Evolutionary conservation across 2,797 vertebrate genomes (phyloP).

Genomic region (Hybognathus amarus): DNA sequence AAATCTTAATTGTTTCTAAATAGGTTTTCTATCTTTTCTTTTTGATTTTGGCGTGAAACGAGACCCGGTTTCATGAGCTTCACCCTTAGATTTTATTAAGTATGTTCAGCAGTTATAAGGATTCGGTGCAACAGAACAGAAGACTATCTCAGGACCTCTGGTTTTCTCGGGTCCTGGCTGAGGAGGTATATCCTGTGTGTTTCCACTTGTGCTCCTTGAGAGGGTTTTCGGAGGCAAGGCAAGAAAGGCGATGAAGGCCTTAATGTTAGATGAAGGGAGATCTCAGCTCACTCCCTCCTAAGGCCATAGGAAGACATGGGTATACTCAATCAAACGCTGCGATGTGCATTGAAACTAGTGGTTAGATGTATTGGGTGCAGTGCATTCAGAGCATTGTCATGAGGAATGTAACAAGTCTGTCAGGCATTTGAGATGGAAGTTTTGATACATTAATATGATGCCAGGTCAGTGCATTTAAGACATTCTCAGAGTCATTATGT

Average conservation of each 20-base stretch:
- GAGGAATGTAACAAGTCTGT: constrained; percentile 32
- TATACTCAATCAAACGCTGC: constrained; percentile 8
- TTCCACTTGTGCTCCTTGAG: constrained; percentile 42
- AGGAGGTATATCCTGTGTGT: constrained; percentile 46
- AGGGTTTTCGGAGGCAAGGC: constrained; percentile 51
- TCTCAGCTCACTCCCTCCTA: constrained; percentile 35
- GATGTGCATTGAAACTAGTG: constrained; percentile 37
- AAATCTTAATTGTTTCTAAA: neutral
- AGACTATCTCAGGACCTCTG: neutral
- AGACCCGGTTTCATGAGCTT: constrained; percentile 13
- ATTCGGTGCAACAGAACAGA: constrained; percentile 27
- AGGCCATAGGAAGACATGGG: constrained; percentile 60
- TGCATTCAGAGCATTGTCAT: constrained; percentile 16
- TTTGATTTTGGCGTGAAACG: constrained; percentile 2
- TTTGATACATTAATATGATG: constrained; percentile 2
- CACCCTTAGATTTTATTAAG: constrained; percentile 21
- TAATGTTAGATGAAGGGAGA: constrained; percentile 29
- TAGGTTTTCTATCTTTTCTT: neutral
- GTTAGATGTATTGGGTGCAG: constrained; percentile 12
- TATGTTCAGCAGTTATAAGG: constrained; percentile 45
- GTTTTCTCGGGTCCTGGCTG: constrained; percentile 42
- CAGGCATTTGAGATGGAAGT: constrained; percentile 4
- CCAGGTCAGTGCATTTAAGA: constrained; percentile 43
- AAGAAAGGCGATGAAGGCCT: constrained; percentile 46
- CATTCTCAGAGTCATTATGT: constrained; percentile 52